phyloP scores from a whole-genome alignment of 2,113 vertebrate species.

The Cygnus buccinator region DNA sequence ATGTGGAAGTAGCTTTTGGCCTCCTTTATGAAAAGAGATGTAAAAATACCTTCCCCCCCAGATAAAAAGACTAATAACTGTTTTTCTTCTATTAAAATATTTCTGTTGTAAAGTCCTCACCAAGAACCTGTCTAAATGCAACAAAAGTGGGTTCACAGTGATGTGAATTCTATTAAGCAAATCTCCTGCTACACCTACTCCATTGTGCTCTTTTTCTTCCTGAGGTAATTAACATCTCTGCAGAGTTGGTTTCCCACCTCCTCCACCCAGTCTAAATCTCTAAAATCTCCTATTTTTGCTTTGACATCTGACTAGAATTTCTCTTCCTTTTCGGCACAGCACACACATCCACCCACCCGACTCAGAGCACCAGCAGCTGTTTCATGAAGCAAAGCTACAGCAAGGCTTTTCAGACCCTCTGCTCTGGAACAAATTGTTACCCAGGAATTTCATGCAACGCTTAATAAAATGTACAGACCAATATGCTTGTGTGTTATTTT shows the following conservation, averaged over 20 bases:
- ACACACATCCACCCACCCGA: slow-evolving; percentile 57
- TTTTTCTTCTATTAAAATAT: slow-evolving; percentile 49
- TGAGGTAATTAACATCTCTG: slow-evolving; percentile 61
- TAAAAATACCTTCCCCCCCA: background rate
- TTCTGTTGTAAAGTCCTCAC: slow-evolving; percentile 37
- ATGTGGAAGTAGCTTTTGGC: background rate
- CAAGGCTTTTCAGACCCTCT: background rate
- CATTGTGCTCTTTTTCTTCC: slow-evolving; percentile 48
- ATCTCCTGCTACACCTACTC: slow-evolving; percentile 52
- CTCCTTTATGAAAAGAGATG: background rate
- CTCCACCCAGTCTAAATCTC: slow-evolving; percentile 56
- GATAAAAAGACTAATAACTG: slow-evolving; percentile 44
- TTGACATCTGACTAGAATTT: slow-evolving; percentile 60
- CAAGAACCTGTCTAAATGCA: slow-evolving; percentile 37
- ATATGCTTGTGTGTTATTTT: background rate
- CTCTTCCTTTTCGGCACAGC: slow-evolving; percentile 55
- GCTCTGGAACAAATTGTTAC: slow-evolving; percentile 26
- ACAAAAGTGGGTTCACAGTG: slow-evolving; percentile 6
- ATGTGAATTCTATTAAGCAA: slow-evolving; percentile 61
- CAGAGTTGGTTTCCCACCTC: slow-evolving; percentile 45
- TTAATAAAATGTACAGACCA: background rate
- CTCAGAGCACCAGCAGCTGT: slow-evolving; percentile 57
- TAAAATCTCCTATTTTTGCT: slow-evolving; percentile 65
- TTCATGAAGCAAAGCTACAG: slow-evolving; percentile 49
- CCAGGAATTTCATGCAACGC: slow-evolving; percentile 33